Evolutionary conservation across 2,797 vertebrate genomes (phyloP), one percentile per base, ranked within the genome.

Genomic region (Peromyscus eremicus): DNA sequence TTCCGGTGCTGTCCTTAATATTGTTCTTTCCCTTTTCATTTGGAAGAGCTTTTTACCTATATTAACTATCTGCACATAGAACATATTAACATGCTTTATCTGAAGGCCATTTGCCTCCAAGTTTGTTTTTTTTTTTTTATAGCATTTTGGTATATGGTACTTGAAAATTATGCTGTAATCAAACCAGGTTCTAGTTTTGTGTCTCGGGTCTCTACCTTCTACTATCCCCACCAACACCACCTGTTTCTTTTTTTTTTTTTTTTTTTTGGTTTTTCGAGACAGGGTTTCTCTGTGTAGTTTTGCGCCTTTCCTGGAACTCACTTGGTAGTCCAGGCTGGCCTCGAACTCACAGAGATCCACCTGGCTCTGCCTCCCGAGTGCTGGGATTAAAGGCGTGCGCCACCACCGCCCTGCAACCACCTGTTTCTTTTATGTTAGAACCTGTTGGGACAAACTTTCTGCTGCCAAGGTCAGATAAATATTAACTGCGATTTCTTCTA

Each of bases 401-500:
- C n/a, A n/a, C n/a, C n/a, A n/a, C n/a, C n/a, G n/a, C n/a, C n/a
- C n/a, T n/a, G n/a, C n/a, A n/a, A 75, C 23, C 60, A n/a, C 40
- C 10, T 32, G 55, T 29, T 86, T 29, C 13, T 76, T 85, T 85
- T 80, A 85, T 40, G 10, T 29, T 64, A 94, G 43, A 92, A 92
- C 16, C 57, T 60, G 32, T n/a, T 71, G 89, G 43, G 73, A 80
- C 14, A 40, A 80, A 43, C 13, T 66, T 68, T 34, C 55, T 1
- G 5, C 37, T 90, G 55, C 34, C 43, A 89, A 84, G 5, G 55
- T 80, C 57, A 89, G 27, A 73, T 85, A 81, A 92, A n/a, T 57
- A 80, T 73, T 64, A 92, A 60, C 27, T 81, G 37, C 76, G 37
- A 79, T 75, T 94, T 92, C 11, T 76, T 92, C 46, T 82, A 84